Conservation (phyloP, 2,888 invertebrate species). For the Auanema freiburgensis region DNA sequence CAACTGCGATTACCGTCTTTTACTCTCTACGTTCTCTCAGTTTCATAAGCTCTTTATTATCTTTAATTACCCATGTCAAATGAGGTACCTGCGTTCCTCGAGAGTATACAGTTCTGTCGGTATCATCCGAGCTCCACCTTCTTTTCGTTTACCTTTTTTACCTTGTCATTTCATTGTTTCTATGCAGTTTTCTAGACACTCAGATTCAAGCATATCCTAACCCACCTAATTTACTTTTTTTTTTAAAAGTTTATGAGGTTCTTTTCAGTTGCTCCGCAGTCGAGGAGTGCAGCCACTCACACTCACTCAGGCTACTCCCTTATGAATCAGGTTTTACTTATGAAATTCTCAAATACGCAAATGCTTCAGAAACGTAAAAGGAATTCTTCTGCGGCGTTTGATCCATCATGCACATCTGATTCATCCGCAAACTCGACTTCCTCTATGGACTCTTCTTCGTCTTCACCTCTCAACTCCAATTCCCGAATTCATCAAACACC, state of each 20-base stretch:
- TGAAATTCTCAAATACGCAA: too few relatives aligned
- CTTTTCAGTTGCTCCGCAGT: constrained; percentile 59
- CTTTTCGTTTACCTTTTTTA: neutral
- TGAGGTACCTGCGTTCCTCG: neutral
- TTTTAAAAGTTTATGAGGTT: neutral
- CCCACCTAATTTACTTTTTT: neutral
- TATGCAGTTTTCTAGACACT: too few relatives aligned
- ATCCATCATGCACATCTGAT: constrained; percentile 11
- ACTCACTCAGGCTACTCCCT: constrained; percentile 56
- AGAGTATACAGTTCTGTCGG: too few relatives aligned
- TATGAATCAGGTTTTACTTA: constrained; percentile 43
- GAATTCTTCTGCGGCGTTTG: constrained; percentile 2
- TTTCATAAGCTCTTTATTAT: too few relatives aligned
- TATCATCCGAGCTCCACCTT: neutral
- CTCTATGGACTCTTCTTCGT: constrained; percentile 25
- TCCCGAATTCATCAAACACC: neutral
- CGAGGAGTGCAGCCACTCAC: constrained; percentile 59
- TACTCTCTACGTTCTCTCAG: too few relatives aligned
- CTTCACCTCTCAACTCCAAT: constrained; percentile 19
- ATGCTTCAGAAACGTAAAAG: too few relatives aligned
- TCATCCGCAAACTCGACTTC: constrained; percentile 17
- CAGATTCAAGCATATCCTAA: neutral
- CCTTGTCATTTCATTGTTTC: neutral
- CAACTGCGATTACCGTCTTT: too few relatives aligned
- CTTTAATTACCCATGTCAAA: too few relatives aligned